phyloP scores from a whole-genome alignment of 2,797 vertebrate genomes.

The Psittacula derbiana region DNA sequence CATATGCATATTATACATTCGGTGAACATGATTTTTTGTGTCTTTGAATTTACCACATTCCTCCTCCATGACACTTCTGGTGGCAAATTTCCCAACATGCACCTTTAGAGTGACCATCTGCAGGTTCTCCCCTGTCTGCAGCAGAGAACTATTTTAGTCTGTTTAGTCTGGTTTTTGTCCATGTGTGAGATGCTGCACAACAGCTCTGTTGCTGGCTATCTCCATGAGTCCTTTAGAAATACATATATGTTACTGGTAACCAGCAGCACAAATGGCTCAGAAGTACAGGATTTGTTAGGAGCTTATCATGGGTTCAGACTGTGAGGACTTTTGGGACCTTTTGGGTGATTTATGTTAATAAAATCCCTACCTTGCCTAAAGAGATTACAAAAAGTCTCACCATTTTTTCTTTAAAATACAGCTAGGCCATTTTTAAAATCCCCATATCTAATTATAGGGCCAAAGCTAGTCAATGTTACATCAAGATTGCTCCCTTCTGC shows the following conservation, averaged over 20 bases:
- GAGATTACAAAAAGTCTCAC: background rate
- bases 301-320: background rate
- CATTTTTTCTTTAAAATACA: background rate
- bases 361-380: background rate
- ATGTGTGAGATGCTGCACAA: background rate
- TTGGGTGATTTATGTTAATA: background rate
- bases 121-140: background rate
- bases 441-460: background rate
- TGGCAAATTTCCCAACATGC: background rate
- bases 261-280: background rate
- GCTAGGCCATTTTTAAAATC: background rate
- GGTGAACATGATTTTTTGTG: background rate
- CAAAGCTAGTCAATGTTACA: background rate
- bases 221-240: background rate
- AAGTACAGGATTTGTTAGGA: background rate
- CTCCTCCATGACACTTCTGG: background rate
- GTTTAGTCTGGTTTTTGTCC: background rate
- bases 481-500: background rate
- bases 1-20: background rate
- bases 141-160: background rate
- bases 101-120: background rate
- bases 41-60: background rate
- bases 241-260: fast-evolving
- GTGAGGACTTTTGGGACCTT: background rate
- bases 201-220: background rate